phyloP scores from a whole-genome alignment of 1,140 invertebrate genomes.

The Penaeus japonicus region DNA sequence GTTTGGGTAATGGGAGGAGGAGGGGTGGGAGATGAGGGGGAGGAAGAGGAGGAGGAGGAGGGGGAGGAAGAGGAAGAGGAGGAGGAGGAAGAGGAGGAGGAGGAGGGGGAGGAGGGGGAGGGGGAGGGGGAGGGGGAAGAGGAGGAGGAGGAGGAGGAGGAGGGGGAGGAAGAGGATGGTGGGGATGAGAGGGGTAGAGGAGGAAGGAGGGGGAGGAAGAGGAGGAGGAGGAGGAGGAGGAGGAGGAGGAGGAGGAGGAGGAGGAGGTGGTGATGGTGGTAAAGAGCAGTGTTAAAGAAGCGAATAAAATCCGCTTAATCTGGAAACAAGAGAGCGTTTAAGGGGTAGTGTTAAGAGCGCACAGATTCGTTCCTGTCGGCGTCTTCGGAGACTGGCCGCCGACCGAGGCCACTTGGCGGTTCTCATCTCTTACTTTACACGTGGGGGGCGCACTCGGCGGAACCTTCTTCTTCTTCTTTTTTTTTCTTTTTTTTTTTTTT shows the following conservation, averaged over 20 bases:
- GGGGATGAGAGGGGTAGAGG: not conserved
- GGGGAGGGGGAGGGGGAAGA: too few relatives aligned
- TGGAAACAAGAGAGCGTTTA: constrained; percentile 1
- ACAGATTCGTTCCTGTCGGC: not conserved
- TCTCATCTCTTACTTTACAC: not conserved
- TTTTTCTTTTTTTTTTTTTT: not conserved
- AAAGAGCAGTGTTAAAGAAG: not conserved
- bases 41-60: too few relatives aligned
- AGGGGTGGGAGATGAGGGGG: too few relatives aligned
- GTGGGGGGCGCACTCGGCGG: not conserved
- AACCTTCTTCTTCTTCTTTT: too few relatives aligned
- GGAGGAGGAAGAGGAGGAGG: too few relatives aligned
- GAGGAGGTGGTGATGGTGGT: not conserved
- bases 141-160: not conserved
- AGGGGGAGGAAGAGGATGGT: not conserved
- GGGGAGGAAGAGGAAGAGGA: too few relatives aligned
- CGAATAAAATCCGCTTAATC: not conserved
- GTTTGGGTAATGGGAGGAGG: too few relatives aligned
- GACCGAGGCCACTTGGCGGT: not conserved
- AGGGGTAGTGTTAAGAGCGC: not conserved
- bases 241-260: not conserved
- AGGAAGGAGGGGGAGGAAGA: not conserved
- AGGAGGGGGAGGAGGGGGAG: too few relatives aligned
- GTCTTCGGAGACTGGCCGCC: not conserved
- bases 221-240: not conserved